Evolutionary conservation across 2,888 invertebrate genomes (phyloP).

Genomic region (Heliconius ethilla): DNA sequence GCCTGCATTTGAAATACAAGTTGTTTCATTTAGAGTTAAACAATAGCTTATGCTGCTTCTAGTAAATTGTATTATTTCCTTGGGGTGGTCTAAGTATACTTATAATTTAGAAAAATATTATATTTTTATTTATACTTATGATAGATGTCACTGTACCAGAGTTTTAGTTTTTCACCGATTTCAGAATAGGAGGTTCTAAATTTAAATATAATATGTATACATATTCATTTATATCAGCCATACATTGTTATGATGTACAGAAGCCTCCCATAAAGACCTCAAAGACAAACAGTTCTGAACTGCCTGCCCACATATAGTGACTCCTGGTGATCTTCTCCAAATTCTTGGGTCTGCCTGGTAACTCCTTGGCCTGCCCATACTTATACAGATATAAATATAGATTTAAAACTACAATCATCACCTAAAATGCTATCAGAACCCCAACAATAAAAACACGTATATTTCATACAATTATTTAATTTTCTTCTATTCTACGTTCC

Average conservation of each 20-base stretch:
- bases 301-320: not conserved
- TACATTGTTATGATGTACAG: too few species aligned
- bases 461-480: not conserved
- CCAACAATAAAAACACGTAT: not conserved
- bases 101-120: not conserved
- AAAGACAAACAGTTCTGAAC: not conserved
- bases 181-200: not conserved
- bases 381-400: too few species aligned
- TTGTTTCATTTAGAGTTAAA: not conserved
- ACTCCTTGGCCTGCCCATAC: too few species aligned
- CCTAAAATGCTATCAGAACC: not conserved
- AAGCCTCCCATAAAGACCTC: too few species aligned
- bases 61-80: conserved; percentile 13
- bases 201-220: not conserved
- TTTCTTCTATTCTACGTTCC: not conserved
- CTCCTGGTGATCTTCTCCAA: not conserved
- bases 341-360: too few species aligned
- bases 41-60: not conserved
- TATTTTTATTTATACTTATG: not conserved
- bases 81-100: not conserved
- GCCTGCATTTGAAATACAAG: conserved; percentile 9
- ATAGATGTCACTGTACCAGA: not conserved
- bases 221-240: too few species aligned
- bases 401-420: not conserved
- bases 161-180: not conserved